phyloP scores from a whole-genome alignment of 2,888 invertebrate genomes.

The Gymnocheta viridis region DNA sequence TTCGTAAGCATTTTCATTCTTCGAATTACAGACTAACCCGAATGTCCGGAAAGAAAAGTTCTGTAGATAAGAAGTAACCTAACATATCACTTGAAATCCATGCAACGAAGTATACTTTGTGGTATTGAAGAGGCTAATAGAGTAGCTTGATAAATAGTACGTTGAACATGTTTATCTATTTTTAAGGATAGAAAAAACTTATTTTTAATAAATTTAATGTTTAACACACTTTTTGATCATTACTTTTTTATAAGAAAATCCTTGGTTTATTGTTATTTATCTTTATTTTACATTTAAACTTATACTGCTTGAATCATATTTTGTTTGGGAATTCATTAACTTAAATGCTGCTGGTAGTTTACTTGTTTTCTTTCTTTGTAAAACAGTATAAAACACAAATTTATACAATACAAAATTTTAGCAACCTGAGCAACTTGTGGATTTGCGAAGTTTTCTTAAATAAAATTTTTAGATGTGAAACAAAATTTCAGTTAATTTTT shows the following conservation, averaged over 20 bases:
- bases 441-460: neutral
- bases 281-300: constrained; percentile 28
- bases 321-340: constrained; percentile 5
- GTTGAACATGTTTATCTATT: too few relatives aligned
- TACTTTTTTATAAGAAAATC: neutral
- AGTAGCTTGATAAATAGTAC: too few relatives aligned
- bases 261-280: neutral
- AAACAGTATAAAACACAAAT: constrained; percentile 5
- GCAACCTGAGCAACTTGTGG: constrained; percentile 21
- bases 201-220: too few relatives aligned
- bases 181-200: too few relatives aligned
- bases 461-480: neutral
- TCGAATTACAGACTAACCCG: too few relatives aligned
- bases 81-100: too few relatives aligned
- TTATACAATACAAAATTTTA: constrained; percentile 22
- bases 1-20: too few relatives aligned
- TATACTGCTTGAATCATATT: neutral
- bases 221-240: neutral
- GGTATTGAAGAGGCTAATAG: too few relatives aligned
- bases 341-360: constrained; percentile 1
- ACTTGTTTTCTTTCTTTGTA: neutral
- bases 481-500: constrained; percentile 13
- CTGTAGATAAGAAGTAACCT: too few relatives aligned
- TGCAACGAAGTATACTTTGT: too few relatives aligned
- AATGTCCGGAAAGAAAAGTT: too few relatives aligned